phyloP scores from a whole-genome alignment of 2,113 vertebrate species.

The Anoplopoma fimbria region DNA sequence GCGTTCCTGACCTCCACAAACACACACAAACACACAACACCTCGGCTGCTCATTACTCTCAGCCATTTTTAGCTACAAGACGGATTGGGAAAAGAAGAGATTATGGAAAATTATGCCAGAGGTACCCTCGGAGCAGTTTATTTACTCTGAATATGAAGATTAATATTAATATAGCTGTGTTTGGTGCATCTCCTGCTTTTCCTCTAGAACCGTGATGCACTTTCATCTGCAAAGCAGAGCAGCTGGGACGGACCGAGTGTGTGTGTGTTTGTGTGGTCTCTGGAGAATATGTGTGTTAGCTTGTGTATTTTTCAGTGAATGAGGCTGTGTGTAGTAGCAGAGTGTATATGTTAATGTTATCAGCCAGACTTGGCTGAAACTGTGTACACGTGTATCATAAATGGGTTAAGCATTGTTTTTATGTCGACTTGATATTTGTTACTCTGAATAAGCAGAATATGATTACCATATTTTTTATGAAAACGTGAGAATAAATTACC shows the following conservation, averaged over 20 bases:
- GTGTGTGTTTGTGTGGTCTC: slow-evolving; percentile 46
- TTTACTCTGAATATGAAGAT: slow-evolving; percentile 64
- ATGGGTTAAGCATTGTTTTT: slow-evolving; percentile 22
- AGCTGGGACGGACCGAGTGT: slow-evolving; percentile 46
- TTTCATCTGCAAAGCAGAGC: slow-evolving; percentile 67
- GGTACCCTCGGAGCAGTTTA: slow-evolving; percentile 55
- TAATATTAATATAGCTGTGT: slow-evolving; percentile 65
- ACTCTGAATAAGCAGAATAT: background rate
- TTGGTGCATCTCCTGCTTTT: slow-evolving; percentile 60
- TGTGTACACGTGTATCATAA: background rate
- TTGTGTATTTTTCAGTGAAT: slow-evolving; percentile 47
- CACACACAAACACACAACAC: slow-evolving; percentile 52
- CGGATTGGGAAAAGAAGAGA: slow-evolving; percentile 36
- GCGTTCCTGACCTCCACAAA: slow-evolving; percentile 65
- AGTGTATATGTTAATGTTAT: slow-evolving; percentile 21
- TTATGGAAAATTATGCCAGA: slow-evolving; percentile 60
- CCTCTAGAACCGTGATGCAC: slow-evolving; percentile 45
- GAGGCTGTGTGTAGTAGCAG: slow-evolving; percentile 13
- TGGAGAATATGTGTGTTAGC: slow-evolving; percentile 44
- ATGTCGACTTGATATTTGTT: background rate
- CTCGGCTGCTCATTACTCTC: slow-evolving; percentile 50
- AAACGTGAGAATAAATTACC: background rate
- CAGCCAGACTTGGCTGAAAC: slow-evolving; percentile 9
- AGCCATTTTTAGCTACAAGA: slow-evolving; percentile 51
- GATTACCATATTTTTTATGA: slow-evolving; percentile 1